These are phyloP conservation scores for Tyria jacobaeae DNA, from an alignment of 2,888 invertebrate species.

Conservation along the genomic window DNA sequence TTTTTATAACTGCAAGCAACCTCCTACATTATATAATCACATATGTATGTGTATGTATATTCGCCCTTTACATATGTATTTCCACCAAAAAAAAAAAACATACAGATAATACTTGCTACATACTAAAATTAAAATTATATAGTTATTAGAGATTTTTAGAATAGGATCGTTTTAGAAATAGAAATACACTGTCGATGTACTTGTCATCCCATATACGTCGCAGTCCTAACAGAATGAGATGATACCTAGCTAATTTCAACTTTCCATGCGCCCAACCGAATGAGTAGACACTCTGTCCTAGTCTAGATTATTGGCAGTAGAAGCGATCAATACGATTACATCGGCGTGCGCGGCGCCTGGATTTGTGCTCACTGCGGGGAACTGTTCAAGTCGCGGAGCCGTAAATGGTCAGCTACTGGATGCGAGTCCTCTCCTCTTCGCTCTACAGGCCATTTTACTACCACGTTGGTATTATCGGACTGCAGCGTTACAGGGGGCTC, in stretches of 20 bases:
- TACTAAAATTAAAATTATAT: constrained; percentile 50
- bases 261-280: constrained; percentile 64
- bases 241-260: constrained; percentile 54
- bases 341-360: constrained; percentile 51
- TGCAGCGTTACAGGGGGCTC: constrained; percentile 80
- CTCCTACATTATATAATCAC: constrained; percentile 13
- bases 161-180: constrained; percentile 39
- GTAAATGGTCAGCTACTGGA: constrained; percentile 72
- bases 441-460: constrained; percentile 80
- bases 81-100: constrained; percentile 42
- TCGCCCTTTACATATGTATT: constrained; percentile 28
- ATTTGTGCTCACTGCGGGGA: constrained; percentile 69
- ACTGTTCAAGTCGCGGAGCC: constrained; percentile 71
- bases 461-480: constrained; percentile 68
- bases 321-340: constrained; percentile 65
- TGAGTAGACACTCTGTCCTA: constrained; percentile 65
- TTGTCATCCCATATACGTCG: constrained; percentile 64
- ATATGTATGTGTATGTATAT: constrained; percentile 16
- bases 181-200: constrained; percentile 45
- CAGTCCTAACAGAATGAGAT: constrained; percentile 59
- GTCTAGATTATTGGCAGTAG: constrained; percentile 62
- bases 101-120: constrained; percentile 52
- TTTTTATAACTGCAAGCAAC: constrained; percentile 18
- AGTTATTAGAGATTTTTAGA: constrained; percentile 43
- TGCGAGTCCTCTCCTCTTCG: constrained; percentile 60